A percentile compares a stretch with the other conserved stretches of the same genome.
Evolutionary conservation across 2,888 invertebrate genomes (phyloP).

Genomic region (Steinernema carpocapsae): DNA sequence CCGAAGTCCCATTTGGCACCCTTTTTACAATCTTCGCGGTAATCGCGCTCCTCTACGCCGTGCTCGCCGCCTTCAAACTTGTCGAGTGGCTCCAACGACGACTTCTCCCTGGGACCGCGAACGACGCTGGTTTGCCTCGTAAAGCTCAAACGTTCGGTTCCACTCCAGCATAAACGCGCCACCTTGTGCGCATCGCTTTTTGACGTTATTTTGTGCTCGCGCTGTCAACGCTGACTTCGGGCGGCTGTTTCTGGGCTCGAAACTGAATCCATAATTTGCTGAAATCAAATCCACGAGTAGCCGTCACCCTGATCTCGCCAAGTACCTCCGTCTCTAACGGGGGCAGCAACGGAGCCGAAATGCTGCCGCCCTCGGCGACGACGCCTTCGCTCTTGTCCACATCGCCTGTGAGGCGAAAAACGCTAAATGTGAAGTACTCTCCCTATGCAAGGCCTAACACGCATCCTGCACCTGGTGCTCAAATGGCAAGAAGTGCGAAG

Average conservation of each 20-base stretch:
- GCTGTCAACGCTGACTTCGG: neutral
- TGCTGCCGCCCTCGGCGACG: no score
- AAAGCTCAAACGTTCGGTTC: neutral
- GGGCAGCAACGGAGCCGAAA: no score
- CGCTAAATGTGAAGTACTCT: no score
- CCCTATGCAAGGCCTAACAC: no score
- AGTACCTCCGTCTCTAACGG: no score
- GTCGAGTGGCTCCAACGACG: neutral
- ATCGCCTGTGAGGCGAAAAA: no score
- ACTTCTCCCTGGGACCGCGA: neutral
- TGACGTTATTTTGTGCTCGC: neutral
- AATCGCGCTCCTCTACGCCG: neutral
- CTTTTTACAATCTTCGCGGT: neutral
- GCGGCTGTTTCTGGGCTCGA: neutral
- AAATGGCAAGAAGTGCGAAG: no score
- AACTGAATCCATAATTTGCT: neutral
- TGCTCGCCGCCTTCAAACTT: neutral
- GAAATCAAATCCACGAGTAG: neutral
- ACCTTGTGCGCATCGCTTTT: neutral
- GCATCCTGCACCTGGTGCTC: no score
- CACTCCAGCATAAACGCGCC: neutral
- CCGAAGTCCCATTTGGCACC: neutral
- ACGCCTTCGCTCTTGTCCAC: no score
- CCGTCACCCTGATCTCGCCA: slow-evolving; percentile 2
- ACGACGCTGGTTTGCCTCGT: neutral